Conservation (phyloP, 2,113 vertebrate species). For the Lipotes vexillifer region DNA sequence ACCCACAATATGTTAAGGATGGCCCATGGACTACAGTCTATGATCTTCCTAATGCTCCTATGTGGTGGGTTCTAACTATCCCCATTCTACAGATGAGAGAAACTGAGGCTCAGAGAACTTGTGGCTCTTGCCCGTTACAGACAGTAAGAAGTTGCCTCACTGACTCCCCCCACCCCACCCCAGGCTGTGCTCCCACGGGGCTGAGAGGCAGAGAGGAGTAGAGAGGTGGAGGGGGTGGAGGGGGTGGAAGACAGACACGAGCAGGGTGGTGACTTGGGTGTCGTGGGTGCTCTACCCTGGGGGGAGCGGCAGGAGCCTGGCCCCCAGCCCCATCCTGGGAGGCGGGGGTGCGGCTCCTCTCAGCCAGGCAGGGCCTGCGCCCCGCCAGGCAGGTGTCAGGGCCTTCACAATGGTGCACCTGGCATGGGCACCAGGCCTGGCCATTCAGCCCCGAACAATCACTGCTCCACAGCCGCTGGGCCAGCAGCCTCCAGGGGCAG, state of each 20-base stretch:
- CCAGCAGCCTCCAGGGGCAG: slow-evolving; percentile 49
- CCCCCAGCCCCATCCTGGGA: neutral
- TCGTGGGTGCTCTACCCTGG: neutral
- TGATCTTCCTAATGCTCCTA: neutral
- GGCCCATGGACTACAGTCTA: neutral
- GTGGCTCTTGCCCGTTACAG: neutral
- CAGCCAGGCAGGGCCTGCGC: neutral
- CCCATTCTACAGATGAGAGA: slow-evolving; percentile 49
- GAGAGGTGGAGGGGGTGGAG: no score
- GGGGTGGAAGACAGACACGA: no score
- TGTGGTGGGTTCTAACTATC: neutral
- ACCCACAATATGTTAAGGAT: fast-evolving
- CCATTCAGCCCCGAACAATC: slow-evolving; percentile 68
- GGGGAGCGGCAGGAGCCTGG: neutral
- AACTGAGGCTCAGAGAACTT: neutral
- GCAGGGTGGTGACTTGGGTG: neutral
- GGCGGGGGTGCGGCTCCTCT: neutral
- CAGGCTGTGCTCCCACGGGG: fast-evolving
- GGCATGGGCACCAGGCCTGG: slow-evolving; percentile 50
- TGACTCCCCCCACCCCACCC: neutral
- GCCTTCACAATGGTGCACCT: slow-evolving; percentile 69
- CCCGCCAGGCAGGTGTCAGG: slow-evolving; percentile 63
- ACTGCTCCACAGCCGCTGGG: slow-evolving; percentile 17
- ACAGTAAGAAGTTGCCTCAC: fast-evolving
- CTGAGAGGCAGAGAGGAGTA: neutral